These are phyloP conservation scores for Gymnogyps californianus DNA, from an alignment of 2,113 vertebrate genomes.

Conservation along the genomic window DNA sequence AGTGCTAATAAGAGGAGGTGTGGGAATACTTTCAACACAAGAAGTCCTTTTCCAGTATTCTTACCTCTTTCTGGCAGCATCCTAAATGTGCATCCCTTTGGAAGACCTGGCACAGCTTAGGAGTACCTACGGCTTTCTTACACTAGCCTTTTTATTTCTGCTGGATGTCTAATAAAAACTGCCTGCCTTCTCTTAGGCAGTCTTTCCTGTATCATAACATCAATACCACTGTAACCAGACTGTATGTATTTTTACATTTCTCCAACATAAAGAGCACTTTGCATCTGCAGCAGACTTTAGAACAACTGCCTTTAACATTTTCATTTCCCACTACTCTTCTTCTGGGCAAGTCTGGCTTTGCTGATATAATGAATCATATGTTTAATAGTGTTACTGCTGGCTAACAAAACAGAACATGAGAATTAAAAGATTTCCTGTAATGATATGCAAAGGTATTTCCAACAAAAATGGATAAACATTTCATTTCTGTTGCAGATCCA, in stretches of 20 bases:
- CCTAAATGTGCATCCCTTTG: not conserved
- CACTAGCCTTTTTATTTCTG: not conserved
- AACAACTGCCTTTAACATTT: not conserved
- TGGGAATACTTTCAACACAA: not conserved
- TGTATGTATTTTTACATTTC: not conserved
- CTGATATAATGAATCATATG: not conserved
- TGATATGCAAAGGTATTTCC: not conserved
- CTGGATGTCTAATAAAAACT: not conserved
- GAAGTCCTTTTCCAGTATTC: not conserved
- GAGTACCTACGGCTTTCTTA: not conserved
- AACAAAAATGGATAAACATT: not conserved
- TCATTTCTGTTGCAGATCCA: constrained; percentile 71
- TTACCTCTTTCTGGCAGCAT: not conserved
- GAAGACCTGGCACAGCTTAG: not conserved
- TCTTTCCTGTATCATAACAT: not conserved
- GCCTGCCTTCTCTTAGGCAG: not conserved
- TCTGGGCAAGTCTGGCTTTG: not conserved
- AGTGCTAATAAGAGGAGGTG: not conserved
- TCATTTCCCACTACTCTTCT: not conserved
- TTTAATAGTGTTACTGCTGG: not conserved
- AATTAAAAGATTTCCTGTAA: not conserved
- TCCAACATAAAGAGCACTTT: not conserved
- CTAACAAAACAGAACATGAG: not conserved
- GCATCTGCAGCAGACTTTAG: not conserved
- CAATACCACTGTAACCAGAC: not conserved